Base-by-base conservation (phyloP, 35 echinoderm and acorn worm genomes). In the Apostichopus californicus region DNA sequence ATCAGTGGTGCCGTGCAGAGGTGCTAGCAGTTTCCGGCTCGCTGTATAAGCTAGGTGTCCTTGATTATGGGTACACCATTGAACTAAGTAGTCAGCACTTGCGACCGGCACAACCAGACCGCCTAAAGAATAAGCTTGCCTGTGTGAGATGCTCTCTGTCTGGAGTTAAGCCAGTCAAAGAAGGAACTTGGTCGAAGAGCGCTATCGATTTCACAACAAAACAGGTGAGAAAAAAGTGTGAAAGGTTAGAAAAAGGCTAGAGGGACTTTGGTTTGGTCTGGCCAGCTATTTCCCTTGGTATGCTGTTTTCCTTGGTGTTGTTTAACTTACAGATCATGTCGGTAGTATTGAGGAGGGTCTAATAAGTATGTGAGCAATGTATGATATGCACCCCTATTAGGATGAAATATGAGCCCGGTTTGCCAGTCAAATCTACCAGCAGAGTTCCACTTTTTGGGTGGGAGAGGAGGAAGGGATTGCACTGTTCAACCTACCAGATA, bases 1-100 rank as follows among this genome's bases (percentile, higher is more conserved):
- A 89, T 20, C 86, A 89, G 61, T 89, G 86, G 86, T 89, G 86
- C 57, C 86, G 86, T 13, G 86, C 86, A 53, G 86, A 89, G 86
- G 86, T 89, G 57, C 57, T 72, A 9, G 26, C 10, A 9, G 57
- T 26, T 15, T 24, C 17, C 0, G 86, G 61, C 5, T 26, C 61
- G 1, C 46, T 8, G 3, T 89, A 13, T 55, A 73, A 5, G 17
- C 86, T 89, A 14, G 11, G 20, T 8, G 25, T 89, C n/a, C 10
- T 89, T 10, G 86, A 89, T 26, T 89, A 89, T n/a, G 86, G 86
- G 14, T 60, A 64, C 13, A 53, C 57, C n/a, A 64, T 89, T 55
- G 23, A 20, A 24, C 86, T 89, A 8, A 18, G 68, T 10, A 89
- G 61, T 8, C 23, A 89, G 34, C 57, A 72, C 0, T 10, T 89